phyloP scores from a whole-genome alignment of 2,888 invertebrate species.

The Alcis repandata region DNA sequence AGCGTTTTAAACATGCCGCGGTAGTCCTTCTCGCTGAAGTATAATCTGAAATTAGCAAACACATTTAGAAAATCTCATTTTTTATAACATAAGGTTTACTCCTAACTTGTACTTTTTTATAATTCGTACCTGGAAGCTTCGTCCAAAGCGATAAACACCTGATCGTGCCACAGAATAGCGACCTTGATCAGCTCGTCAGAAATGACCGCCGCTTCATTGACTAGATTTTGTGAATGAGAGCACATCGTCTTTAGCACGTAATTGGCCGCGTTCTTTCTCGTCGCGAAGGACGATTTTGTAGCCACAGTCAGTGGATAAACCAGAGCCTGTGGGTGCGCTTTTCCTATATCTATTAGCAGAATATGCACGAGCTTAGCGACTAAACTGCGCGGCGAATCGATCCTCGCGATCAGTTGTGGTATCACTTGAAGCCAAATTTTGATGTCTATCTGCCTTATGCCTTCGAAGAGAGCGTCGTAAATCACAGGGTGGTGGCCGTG shows the following conservation, averaged over 20 bases:
- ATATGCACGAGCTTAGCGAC: constrained; percentile 97
- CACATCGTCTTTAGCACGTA: constrained; percentile 98
- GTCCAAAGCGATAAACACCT: constrained; percentile 92
- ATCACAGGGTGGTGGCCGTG: constrained; percentile 97
- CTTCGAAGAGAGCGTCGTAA: constrained; percentile 96
- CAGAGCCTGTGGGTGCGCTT: constrained; percentile 98
- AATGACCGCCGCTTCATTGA: constrained; percentile 97
- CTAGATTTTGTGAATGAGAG: constrained; percentile 96
- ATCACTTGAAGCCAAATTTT: constrained; percentile 99
- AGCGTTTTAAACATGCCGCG: constrained; percentile 98
- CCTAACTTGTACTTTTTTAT: neutral
- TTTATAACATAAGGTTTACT: neutral
- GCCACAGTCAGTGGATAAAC: constrained; percentile 99
- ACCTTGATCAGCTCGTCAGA: constrained; percentile 98
- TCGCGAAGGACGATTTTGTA: constrained; percentile 95
- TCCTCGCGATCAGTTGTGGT: constrained; percentile 98
- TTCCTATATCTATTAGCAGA: constrained; percentile 97
- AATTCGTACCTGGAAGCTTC: constrained; percentile 91
- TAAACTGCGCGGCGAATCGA: constrained; percentile 96
- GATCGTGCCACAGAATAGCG: constrained; percentile 99
- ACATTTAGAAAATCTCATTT: neutral
- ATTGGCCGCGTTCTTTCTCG: constrained; percentile 95
- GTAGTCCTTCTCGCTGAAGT: constrained; percentile 98
- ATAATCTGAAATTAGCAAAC: constrained; percentile 87
- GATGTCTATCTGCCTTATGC: constrained; percentile 96